Conservation (phyloP, 2,888 invertebrate genomes). For the Polymixis lichenea region DNA sequence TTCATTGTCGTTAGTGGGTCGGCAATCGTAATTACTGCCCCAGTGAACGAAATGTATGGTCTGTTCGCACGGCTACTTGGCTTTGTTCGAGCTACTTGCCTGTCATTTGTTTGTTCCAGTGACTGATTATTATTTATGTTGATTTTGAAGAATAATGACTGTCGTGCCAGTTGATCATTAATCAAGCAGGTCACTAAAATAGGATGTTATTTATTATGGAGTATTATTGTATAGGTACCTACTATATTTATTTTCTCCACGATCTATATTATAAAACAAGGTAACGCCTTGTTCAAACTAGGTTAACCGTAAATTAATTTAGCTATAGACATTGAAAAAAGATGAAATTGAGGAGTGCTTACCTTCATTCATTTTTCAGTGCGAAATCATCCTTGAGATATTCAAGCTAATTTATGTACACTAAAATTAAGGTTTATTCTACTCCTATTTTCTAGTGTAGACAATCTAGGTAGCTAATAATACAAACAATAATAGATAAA, state of each 20-base stretch:
- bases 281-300: neutral
- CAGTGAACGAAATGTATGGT: conserved; percentile 25
- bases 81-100: conserved; percentile 42
- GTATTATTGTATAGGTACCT: too few species aligned
- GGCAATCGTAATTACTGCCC: conserved; percentile 21
- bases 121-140: conserved; percentile 27
- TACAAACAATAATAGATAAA: too few species aligned
- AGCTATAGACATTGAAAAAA: neutral
- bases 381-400: neutral
- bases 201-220: conserved; percentile 15
- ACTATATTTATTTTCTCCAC: neutral
- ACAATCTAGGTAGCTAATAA: neutral
- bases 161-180: conserved; percentile 29
- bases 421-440: neutral
- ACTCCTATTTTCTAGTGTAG: neutral
- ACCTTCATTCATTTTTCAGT: neutral
- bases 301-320: neutral
- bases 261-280: neutral
- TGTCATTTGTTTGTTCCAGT: conserved; percentile 26
- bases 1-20: conserved; percentile 44
- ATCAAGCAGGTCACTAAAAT: conserved; percentile 20
- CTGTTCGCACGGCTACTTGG: conserved; percentile 21
- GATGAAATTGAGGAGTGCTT: neutral
- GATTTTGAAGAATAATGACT: conserved; percentile 38
- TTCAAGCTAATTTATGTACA: neutral